Conservation (phyloP, 2,888 invertebrate species). For the Drymonia ruficornis region DNA sequence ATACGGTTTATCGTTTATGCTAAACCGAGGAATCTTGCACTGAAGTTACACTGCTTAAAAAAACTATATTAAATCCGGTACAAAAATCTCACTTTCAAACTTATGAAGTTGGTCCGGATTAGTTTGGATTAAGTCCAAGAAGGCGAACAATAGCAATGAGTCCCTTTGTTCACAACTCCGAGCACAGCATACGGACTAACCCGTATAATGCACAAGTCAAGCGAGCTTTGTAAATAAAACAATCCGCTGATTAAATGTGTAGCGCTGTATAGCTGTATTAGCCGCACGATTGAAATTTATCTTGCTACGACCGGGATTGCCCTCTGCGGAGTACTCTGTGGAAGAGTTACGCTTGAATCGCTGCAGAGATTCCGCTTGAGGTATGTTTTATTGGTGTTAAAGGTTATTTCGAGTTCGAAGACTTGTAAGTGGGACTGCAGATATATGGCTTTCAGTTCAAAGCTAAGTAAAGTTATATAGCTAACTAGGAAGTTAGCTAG, state of each 20-base stretch:
- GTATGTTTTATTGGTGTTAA: neutral
- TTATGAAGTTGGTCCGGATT: neutral
- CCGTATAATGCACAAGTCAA: conserved; percentile 30
- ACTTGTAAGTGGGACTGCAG: too few relatives aligned
- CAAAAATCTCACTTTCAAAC: neutral
- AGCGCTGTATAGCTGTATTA: conserved; percentile 4
- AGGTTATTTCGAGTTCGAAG: neutral
- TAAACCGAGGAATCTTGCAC: too few relatives aligned
- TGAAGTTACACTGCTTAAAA: neutral
- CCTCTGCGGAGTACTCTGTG: neutral
- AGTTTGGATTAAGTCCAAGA: conserved; percentile 22
- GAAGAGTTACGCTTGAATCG: neutral
- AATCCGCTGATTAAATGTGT: conserved; percentile 25
- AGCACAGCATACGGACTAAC: conserved; percentile 32
- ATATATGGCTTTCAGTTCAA: too few relatives aligned
- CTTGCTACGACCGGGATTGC: neutral
- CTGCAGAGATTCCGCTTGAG: neutral
- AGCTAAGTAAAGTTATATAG: too few relatives aligned
- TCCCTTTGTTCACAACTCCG: conserved; percentile 38
- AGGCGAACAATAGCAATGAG: conserved; percentile 38
- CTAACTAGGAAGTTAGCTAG: too few relatives aligned
- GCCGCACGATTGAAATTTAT: neutral
- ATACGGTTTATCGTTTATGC: too few relatives aligned
- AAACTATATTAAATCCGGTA: neutral
- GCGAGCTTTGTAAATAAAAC: conserved; percentile 27